Percentiles rank a stretch among this genome's conserved stretches.
Conservation (phyloP, 2,888 invertebrate species). For the Ceraclea dissimilis region DNA sequence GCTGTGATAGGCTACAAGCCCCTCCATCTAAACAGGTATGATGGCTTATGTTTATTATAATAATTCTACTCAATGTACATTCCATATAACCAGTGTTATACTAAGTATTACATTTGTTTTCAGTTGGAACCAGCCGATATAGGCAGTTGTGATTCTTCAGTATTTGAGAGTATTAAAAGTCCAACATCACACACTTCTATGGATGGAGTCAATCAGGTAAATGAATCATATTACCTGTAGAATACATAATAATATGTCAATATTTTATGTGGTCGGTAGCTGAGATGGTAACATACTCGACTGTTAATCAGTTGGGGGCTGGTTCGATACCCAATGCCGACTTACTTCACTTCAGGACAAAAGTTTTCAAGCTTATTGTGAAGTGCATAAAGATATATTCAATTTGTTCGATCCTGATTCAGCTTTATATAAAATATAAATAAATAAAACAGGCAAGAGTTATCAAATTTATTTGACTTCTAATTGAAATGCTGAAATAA, state of each 20-base stretch:
- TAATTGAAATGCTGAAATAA: no score
- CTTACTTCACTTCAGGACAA: no score
- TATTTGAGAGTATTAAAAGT: constrained; percentile 41
- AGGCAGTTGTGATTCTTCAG: constrained; percentile 42
- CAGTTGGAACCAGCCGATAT: constrained; percentile 30
- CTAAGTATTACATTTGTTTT: constrained; percentile 6
- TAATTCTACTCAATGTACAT: not conserved
- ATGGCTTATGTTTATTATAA: not conserved
- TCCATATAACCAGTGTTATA: not conserved
- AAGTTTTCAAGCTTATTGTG: no score
- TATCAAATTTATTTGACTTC: no score
- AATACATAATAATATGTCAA: not conserved
- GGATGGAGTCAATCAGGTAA: constrained; percentile 44
- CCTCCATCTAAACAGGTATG: constrained; percentile 17
- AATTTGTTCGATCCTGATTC: no score
- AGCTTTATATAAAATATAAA: no score
- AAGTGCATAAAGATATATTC: no score
- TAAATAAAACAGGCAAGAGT: no score
- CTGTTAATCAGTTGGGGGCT: no score
- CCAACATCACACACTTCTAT: constrained; percentile 44
- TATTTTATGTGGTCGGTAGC: not conserved
- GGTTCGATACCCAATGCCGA: no score
- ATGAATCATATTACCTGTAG: not conserved
- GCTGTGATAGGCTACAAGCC: constrained; percentile 24
- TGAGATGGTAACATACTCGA: no score